Evolutionary conservation across 2,888 invertebrate genomes (phyloP), one percentile per base, ranked within the genome.

Genomic region (Spodoptera littoralis): DNA sequence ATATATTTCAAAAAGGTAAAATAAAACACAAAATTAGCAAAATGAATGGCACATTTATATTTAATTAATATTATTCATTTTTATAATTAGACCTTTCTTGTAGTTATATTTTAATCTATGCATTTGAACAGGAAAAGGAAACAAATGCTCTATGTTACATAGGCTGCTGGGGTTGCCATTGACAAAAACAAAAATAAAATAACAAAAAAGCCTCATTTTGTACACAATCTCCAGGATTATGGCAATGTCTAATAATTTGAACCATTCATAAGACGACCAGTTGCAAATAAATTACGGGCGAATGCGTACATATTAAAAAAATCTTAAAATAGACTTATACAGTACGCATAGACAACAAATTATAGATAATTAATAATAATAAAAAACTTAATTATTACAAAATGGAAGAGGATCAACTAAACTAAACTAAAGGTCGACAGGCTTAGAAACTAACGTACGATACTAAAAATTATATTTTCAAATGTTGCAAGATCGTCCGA

Each of bases 21-120:
- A 95, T 93, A 87, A 94, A 95, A 94, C 92, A 88, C 93, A 87
- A 84, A 80, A 85, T 85, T 94, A 94, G 94, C 95, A 95, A 95
- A 95, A 95, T 94, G 95, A 94, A 95, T 95, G 95, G 95, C 95
- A 95, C 95, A 94, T 95, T 94, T 94, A 94, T 94, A 93, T 93
- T 95, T 95, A 94, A 95, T 95, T 95, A 95, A 91, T 90, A 95
- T 94, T 94, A 94, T 94, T 91, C 92, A 92, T 93, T 94, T 94
- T 94, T 92, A 94, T 94, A 93, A 92, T 94, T 92, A 94, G 90
- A 94, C 90, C 92, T 93, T 93, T 92, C 89, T 92, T 91, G 92
- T 93, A 90, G 90, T 90, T 89, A 91, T 89, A 85, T 88, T 89
- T 90, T 89, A 92, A 85, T 90, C 90, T 93, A 92, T 92, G 90